phyloP scores from a whole-genome alignment of 2,888 invertebrate genomes.

The Odontothrips loti region DNA sequence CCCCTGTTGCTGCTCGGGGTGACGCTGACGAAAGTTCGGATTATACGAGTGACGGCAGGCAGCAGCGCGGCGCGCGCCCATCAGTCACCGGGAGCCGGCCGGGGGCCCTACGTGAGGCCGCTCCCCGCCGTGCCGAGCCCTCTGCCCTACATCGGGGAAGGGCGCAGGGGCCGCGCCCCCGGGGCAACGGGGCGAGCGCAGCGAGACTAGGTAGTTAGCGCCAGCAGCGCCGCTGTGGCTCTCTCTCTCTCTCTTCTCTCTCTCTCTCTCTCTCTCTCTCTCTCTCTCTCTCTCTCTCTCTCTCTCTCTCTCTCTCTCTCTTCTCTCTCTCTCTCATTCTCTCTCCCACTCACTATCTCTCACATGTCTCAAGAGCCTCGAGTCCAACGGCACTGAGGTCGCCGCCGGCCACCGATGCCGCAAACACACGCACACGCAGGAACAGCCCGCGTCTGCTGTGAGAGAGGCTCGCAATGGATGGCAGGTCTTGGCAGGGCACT shows the following conservation, averaged over 20 bases:
- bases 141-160: too few species aligned
- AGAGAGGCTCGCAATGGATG: constrained; percentile 8
- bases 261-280: background rate
- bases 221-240: too few species aligned
- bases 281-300: background rate
- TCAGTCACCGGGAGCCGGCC: background rate
- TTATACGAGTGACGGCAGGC: background rate
- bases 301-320: background rate
- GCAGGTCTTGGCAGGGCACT: constrained; percentile 20
- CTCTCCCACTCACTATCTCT: background rate
- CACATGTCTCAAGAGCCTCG: background rate
- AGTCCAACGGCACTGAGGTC: background rate
- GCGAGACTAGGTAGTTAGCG: too few species aligned
- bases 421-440: too few species aligned
- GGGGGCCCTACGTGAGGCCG: constrained; percentile 5
- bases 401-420: too few species aligned
- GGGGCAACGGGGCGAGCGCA: too few species aligned
- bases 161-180: too few species aligned
- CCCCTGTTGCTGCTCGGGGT: background rate
- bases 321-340: background rate
- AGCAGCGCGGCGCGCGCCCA: background rate
- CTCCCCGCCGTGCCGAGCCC: background rate
- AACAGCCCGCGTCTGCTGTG: background rate
- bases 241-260: too few species aligned
- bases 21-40: constrained; percentile 21